These are phyloP conservation scores for Antheraea yamamai DNA, from an alignment of 2,888 invertebrate species.

Conservation along the genomic window DNA sequence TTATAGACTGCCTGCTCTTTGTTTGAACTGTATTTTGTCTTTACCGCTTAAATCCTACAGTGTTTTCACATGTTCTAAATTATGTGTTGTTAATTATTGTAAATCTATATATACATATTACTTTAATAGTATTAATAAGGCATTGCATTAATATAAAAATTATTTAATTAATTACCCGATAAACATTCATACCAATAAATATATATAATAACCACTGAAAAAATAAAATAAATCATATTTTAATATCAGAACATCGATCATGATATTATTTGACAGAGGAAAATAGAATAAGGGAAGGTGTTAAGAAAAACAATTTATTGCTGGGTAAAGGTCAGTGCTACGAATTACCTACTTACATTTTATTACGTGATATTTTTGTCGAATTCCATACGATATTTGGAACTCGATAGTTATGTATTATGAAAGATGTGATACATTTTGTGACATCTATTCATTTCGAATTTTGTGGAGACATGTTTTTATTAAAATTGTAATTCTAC, in stretches of 20 bases:
- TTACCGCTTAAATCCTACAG: no score
- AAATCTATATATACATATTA: no score
- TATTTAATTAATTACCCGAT: no score
- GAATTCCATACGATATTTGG: neutral
- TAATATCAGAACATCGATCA: neutral
- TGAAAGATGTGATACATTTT: neutral
- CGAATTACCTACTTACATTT: constrained; percentile 6
- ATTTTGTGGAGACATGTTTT: neutral
- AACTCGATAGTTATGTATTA: neutral
- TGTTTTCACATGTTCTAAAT: no score
- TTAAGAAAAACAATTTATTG: constrained; percentile 2
- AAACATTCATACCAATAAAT: no score
- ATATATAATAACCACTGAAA: neutral
- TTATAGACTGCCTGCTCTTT: no score
- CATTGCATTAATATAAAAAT: no score
- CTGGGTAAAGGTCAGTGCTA: constrained; percentile 10
- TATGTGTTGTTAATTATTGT: no score
- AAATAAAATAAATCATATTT: neutral
- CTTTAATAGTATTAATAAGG: no score
- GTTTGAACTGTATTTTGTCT: no score
- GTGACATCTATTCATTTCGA: neutral
- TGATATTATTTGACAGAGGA: neutral
- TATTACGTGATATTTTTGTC: neutral
- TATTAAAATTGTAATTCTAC: neutral
- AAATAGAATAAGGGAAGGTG: neutral